Evolutionary conservation across 2,113 vertebrate genomes (phyloP).

Genomic region (Macquaria australasica): DNA sequence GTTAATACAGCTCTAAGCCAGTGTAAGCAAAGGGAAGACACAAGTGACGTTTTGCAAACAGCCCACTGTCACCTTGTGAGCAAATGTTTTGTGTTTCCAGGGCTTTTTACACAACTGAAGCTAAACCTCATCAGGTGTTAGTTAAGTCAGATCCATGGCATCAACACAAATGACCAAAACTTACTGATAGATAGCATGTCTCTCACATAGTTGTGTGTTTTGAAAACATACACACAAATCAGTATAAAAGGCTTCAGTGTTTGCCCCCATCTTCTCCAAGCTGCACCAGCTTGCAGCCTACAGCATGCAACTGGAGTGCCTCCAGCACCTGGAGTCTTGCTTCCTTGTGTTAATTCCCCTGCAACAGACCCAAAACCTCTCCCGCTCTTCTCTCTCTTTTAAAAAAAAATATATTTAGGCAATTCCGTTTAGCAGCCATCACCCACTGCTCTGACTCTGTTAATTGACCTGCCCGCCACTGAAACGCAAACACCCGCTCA

Average conservation of each 20-base stretch:
- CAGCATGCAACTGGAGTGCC: constrained; percentile 51
- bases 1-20: neutral
- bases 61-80: constrained; percentile 8
- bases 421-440: constrained; percentile 46
- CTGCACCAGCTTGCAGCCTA: constrained; percentile 49
- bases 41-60: neutral
- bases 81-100: neutral
- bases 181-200: constrained; percentile 2
- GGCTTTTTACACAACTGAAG: neutral
- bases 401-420: constrained; percentile 42
- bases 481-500: neutral
- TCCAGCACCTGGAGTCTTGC: constrained; percentile 60
- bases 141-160: constrained; percentile 2
- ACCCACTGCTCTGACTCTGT: constrained; percentile 35
- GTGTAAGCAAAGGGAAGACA: neutral
- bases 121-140: neutral
- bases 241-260: neutral
- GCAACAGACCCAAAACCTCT: constrained; percentile 70
- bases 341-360: constrained; percentile 78
- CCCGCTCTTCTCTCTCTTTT: constrained; percentile 58
- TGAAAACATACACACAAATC: neutral
- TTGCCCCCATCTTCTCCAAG: constrained; percentile 9
- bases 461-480: constrained; percentile 47
- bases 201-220: neutral
- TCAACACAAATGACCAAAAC: constrained; percentile 7